Conservation (phyloP, 2,888 invertebrate genomes). For the Cosmia trapezina region DNA sequence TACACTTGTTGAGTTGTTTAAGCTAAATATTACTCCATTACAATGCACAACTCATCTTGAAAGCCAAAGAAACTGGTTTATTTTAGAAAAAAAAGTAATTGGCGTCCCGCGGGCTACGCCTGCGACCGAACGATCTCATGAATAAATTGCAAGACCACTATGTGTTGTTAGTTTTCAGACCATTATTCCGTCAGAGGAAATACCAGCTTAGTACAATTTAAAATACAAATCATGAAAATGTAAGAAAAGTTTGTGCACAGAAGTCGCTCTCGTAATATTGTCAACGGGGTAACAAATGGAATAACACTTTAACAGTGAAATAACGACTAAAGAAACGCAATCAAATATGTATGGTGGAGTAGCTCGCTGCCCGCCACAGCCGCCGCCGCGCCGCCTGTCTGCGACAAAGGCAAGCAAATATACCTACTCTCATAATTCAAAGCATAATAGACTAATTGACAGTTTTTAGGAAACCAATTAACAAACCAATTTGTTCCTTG, state of each 20-base stretch:
- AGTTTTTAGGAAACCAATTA: too few species aligned
- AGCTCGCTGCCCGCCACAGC: slow-evolving; percentile 8
- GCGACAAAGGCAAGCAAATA: too few species aligned
- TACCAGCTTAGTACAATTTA: slow-evolving; percentile 6
- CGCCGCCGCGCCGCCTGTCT: too few species aligned
- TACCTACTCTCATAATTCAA: too few species aligned
- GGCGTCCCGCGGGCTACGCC: neutral
- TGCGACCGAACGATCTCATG: slow-evolving; percentile 16
- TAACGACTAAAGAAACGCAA: slow-evolving; percentile 48
- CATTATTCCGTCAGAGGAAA: neutral
- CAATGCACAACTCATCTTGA: neutral
- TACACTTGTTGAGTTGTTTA: too few species aligned
- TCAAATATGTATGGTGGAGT: slow-evolving; percentile 55
- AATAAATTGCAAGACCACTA: slow-evolving; percentile 16
- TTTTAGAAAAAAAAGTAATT: slow-evolving; percentile 29
- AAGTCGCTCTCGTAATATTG: slow-evolving; percentile 14
- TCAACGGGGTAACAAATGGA: slow-evolving; percentile 31
- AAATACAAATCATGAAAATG: slow-evolving; percentile 9
- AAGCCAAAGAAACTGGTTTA: slow-evolving; percentile 21
- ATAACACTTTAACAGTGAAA: slow-evolving; percentile 47
- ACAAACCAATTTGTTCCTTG: too few species aligned
- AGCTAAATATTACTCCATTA: too few species aligned
- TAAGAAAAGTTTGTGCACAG: slow-evolving; percentile 15
- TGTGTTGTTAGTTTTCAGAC: slow-evolving; percentile 6
- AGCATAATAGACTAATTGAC: too few species aligned